These are phyloP conservation scores for Caenorhabditis sinica DNA, from an alignment of 2,888 invertebrate genomes.

Conservation along the genomic window DNA sequence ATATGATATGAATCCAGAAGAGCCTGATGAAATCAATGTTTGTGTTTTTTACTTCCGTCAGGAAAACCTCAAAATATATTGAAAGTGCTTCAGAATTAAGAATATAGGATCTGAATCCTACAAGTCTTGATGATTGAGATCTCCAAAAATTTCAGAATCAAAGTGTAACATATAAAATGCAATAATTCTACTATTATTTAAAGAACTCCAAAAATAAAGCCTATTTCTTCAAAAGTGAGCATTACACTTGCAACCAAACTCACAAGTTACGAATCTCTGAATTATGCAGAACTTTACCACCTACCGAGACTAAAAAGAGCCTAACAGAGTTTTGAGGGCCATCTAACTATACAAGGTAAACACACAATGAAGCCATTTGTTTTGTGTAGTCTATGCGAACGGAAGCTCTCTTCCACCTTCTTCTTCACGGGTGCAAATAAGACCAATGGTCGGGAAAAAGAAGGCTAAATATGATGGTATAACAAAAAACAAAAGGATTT, in stretches of 20 bases:
- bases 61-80: too few species aligned
- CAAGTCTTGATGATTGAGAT: too few species aligned
- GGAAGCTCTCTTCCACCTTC: constrained; percentile 42
- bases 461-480: constrained; percentile 18
- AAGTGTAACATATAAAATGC: too few species aligned
- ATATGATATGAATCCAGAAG: too few species aligned
- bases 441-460: constrained; percentile 23
- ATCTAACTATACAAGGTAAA: constrained; percentile 56
- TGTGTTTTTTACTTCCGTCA: too few species aligned
- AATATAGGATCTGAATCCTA: too few species aligned
- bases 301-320: constrained; percentile 8
- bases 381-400: constrained; percentile 61
- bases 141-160: too few species aligned
- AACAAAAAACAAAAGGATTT: constrained; percentile 45
- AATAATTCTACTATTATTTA: too few species aligned
- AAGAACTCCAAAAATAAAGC: too few species aligned
- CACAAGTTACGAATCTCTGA: neutral
- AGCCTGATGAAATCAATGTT: too few species aligned
- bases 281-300: constrained; percentile 3
- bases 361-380: constrained; percentile 52
- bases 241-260: neutral
- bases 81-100: too few species aligned
- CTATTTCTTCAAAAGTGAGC: too few species aligned
- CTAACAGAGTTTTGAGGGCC: constrained; percentile 1
- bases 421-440: constrained; percentile 60